These are phyloP conservation scores for Leptonema lineaticorne DNA, from an alignment of 1,140 invertebrate genomes.

Conservation along the genomic window DNA sequence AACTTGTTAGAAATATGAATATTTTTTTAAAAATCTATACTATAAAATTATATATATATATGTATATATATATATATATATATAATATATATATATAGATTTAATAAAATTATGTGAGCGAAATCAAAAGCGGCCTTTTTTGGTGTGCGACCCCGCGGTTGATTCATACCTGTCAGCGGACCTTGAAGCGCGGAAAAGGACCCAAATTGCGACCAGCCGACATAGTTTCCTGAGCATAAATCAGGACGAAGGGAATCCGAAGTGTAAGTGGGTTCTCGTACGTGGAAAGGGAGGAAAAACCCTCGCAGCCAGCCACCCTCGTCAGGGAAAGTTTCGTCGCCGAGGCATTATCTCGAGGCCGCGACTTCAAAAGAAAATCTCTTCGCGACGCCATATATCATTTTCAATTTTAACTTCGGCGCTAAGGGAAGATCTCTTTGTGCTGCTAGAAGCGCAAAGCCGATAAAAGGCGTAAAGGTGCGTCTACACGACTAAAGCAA, in stretches of 20 bases:
- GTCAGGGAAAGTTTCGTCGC: constrained; percentile 15
- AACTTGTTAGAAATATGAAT: too few species aligned
- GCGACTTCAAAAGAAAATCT: constrained; percentile 18
- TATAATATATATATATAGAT: too few species aligned
- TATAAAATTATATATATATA: too few species aligned
- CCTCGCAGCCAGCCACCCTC: neutral
- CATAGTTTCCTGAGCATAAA: neutral
- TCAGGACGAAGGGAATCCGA: neutral
- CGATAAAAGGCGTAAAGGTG: neutral
- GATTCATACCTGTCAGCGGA: neutral
- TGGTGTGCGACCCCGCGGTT: too few species aligned
- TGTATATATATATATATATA: too few species aligned
- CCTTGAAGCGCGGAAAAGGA: neutral
- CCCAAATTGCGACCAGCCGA: neutral
- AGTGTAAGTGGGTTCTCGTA: neutral
- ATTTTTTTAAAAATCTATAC: too few species aligned
- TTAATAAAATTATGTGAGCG: too few species aligned
- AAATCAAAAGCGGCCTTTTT: too few species aligned
- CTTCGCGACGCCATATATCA: constrained; percentile 8
- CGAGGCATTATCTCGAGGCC: constrained; percentile 8
- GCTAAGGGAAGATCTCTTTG: neutral
- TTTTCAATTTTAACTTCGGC: constrained; percentile 19
- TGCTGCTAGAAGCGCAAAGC: neutral
- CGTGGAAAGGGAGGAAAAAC: neutral
- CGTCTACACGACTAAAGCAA: too few species aligned